A percentile compares a stretch with the other conserved stretches of the same genome.
phyloP scores from a whole-genome alignment of 2,113 vertebrate species.

The Clarias gariepinus region DNA sequence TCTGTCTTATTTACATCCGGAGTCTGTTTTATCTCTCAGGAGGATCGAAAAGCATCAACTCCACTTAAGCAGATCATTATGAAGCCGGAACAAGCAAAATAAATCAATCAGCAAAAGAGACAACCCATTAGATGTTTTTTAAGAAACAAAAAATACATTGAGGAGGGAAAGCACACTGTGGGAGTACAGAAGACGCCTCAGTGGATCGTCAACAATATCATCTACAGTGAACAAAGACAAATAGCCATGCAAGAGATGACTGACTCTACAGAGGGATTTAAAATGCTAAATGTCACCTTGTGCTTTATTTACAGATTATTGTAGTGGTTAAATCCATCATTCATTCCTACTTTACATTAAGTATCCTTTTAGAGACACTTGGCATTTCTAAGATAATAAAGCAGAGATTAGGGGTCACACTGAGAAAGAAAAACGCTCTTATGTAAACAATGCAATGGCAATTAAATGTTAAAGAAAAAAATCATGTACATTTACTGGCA shows the following conservation, averaged over 20 bases:
- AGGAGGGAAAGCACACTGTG: neutral
- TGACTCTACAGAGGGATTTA: neutral
- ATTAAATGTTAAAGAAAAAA: neutral
- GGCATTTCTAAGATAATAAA: constrained; percentile 17
- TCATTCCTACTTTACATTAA: neutral
- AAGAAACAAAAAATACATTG: neutral
- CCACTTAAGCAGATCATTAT: neutral
- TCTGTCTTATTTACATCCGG: neutral
- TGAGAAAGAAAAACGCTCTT: neutral
- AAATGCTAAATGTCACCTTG: neutral
- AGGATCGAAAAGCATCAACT: neutral
- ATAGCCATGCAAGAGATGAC: neutral
- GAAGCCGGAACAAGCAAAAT: neutral
- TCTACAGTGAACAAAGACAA: neutral
- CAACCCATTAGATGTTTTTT: neutral
- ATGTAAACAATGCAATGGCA: neutral
- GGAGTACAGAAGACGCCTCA: neutral
- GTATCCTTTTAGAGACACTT: neutral
- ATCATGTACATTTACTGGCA: neutral
- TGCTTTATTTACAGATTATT: neutral
- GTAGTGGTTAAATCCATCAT: neutral
- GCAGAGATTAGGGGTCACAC: neutral
- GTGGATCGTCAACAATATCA: neutral
- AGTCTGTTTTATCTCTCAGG: neutral
- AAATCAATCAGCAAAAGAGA: neutral